Percentiles rank a stretch among this genome's conserved stretches.
These are phyloP conservation scores for Lucilia cuprina DNA, from an alignment of 1,140 invertebrate genomes.

Conservation along the genomic window DNA sequence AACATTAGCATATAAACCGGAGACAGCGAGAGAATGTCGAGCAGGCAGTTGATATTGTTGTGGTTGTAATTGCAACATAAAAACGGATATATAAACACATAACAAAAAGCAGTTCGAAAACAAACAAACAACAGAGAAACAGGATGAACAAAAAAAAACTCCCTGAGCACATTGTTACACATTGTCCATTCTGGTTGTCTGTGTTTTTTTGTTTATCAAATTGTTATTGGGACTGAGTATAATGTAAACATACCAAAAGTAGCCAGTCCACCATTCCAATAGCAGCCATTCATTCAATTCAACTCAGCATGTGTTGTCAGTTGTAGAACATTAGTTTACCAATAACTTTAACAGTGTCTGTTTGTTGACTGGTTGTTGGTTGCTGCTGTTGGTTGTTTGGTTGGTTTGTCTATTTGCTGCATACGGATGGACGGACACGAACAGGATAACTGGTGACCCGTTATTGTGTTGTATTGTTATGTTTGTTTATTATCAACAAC, in stretches of 20 bases:
- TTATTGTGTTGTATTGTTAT: constrained; percentile 24
- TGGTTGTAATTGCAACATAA: constrained; percentile 35
- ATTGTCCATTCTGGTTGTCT: no score
- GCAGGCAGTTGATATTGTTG: constrained; percentile 32
- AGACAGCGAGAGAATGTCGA: constrained; percentile 5
- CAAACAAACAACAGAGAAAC: no score
- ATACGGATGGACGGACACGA: not conserved
- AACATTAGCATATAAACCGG: not conserved
- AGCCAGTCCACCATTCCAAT: not conserved
- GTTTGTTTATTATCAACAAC: no score
- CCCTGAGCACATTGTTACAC: no score
- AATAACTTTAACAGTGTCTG: constrained; percentile 10
- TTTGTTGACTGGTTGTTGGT: not conserved
- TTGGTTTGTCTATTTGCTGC: constrained; percentile 25
- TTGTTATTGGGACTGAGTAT: not conserved
- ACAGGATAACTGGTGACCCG: constrained; percentile 25
- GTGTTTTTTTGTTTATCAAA: no score
- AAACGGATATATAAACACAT: constrained; percentile 28
- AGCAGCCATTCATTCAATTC: not conserved
- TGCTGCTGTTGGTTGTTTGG: not conserved
- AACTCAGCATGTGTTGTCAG: constrained; percentile 32
- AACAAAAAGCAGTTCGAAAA: not conserved
- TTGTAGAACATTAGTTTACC: constrained; percentile 33
- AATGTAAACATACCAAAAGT: constrained; percentile 21
- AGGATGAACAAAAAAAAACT: no score